Conservation (phyloP, 2,888 invertebrate genomes). For the Dexiosoma caninum region DNA sequence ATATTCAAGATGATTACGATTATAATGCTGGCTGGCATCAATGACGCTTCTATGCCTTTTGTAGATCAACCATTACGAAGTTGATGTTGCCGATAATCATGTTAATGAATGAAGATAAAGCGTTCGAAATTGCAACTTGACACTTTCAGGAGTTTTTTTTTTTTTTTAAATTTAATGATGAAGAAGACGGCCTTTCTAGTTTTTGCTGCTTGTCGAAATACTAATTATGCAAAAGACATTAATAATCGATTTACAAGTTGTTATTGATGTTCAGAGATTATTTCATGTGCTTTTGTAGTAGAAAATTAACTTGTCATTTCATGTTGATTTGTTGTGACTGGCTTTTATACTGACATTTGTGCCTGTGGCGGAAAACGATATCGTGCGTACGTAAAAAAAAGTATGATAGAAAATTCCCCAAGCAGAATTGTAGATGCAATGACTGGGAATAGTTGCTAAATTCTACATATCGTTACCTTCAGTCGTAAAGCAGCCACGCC, state of each 20-base stretch:
- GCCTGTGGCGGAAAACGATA: background rate
- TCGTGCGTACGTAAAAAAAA: background rate
- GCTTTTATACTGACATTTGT: background rate
- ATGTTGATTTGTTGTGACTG: conserved; percentile 37
- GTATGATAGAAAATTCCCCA: background rate
- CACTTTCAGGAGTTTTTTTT: conserved; percentile 54
- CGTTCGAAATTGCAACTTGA: conserved; percentile 66
- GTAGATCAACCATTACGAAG: conserved; percentile 24
- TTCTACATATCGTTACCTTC: no score
- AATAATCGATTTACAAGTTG: conserved; percentile 72
- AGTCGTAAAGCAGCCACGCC: no score
- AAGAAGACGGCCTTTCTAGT: background rate
- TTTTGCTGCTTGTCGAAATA: conserved; percentile 10
- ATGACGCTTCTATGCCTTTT: conserved; percentile 20
- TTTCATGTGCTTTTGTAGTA: conserved; percentile 39
- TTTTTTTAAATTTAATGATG: background rate
- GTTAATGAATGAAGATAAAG: conserved; percentile 64
- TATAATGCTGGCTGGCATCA: conserved; percentile 8
- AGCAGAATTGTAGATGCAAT: conserved; percentile 4
- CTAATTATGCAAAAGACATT: conserved; percentile 71
- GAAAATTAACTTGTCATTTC: conserved; percentile 60
- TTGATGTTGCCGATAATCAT: conserved; percentile 46
- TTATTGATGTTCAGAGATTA: conserved; percentile 49
- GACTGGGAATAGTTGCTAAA: conserved; percentile 17
- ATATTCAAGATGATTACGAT: conserved; percentile 61